Percentiles rank a stretch among this genome's conserved stretches.
These are phyloP conservation scores for Lepisosteus osseus DNA, from an alignment of 2,113 vertebrate genomes.

Conservation along the genomic window DNA sequence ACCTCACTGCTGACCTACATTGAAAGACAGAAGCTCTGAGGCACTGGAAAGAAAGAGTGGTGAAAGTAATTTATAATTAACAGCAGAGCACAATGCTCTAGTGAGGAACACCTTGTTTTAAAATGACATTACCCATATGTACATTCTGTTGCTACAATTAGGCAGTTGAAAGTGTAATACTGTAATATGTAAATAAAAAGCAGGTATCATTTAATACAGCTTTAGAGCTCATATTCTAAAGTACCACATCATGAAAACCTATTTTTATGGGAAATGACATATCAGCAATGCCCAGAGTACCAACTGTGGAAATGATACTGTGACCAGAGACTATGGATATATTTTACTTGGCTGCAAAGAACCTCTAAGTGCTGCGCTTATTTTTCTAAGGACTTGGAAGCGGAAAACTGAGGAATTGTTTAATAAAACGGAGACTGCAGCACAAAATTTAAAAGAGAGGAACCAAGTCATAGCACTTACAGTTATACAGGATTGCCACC, in stretches of 20 bases:
- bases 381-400: conserved; percentile 46
- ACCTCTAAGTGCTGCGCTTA: conserved; percentile 39
- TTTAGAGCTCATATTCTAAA: conserved; percentile 35
- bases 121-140: conserved; percentile 80
- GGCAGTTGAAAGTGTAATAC: conserved; percentile 55
- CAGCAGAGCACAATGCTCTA: conserved; percentile 58
- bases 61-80: conserved; percentile 67
- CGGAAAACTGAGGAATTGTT: conserved; percentile 29
- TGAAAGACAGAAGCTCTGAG: conserved; percentile 62
- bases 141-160: conserved; percentile 74
- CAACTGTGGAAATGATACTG: conserved; percentile 35
- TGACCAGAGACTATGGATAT: conserved; percentile 28
- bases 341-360: conserved; percentile 43
- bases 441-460: conserved; percentile 2
- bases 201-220: conserved; percentile 64
- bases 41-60: conserved; percentile 57
- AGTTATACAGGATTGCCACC: conserved; percentile 18
- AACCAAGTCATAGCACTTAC: conserved; percentile 9
- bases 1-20: conserved; percentile 56
- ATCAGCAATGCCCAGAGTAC: conserved; percentile 31
- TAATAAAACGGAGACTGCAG: conserved; percentile 29
- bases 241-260: conserved; percentile 19
- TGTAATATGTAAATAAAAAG: conserved; percentile 49
- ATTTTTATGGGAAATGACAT: conserved; percentile 31
- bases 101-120: conserved; percentile 67